Conservation (phyloP, 2,797 vertebrate genomes). For the Alosa sapidissima region DNA sequence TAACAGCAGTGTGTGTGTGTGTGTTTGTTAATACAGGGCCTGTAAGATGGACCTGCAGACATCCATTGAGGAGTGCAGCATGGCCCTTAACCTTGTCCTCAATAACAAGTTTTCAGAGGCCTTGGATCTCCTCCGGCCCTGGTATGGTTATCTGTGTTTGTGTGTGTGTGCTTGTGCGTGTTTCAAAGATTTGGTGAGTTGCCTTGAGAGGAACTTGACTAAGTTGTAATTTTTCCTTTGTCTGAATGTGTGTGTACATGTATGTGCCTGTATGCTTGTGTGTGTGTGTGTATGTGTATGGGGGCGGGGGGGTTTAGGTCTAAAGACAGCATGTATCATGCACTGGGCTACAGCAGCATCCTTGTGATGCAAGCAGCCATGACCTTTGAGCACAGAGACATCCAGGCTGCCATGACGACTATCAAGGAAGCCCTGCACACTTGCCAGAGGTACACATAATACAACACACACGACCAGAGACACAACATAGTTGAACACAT, state of each 20-base stretch:
- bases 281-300: neutral
- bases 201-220: no score
- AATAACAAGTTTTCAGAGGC: conserved; percentile 94
- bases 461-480: neutral
- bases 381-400: conserved; percentile 95
- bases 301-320: conserved; percentile 70
- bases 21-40: conserved; percentile 66
- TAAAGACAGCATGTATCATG: conserved; percentile 94
- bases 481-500: no score
- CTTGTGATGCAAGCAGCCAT: conserved; percentile 93
- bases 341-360: conserved; percentile 92
- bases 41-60: conserved; percentile 85
- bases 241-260: conserved; percentile 6
- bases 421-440: conserved; percentile 92
- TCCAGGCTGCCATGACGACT: conserved; percentile 87
- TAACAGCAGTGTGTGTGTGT: neutral
- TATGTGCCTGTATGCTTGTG: neutral
- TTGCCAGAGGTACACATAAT: conserved; percentile 83
- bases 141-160: conserved; percentile 66
- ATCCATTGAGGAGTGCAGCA: conserved; percentile 86
- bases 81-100: conserved; percentile 89
- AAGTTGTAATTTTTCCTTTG: conserved; percentile 22
- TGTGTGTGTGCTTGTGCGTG: neutral
- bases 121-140: conserved; percentile 89
- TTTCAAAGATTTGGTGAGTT: neutral